A percentile compares a stretch with the other conserved stretches of the same genome.
These are phyloP conservation scores for Apodemus speciosus DNA, from an alignment of 2,113 vertebrate genomes.

Conservation along the genomic window DNA sequence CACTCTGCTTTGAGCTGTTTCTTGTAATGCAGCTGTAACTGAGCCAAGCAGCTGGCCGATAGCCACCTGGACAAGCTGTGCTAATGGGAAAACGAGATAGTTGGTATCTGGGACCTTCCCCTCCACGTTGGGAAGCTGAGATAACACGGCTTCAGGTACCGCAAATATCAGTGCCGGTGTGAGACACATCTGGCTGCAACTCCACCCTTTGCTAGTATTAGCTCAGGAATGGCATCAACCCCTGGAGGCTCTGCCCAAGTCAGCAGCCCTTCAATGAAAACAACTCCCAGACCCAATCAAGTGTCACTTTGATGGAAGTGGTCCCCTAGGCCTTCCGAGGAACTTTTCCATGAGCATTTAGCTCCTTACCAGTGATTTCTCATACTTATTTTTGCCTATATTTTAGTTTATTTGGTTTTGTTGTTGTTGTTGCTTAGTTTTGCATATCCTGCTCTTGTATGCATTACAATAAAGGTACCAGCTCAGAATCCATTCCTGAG, in stretches of 20 bases:
- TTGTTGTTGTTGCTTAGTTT: background rate
- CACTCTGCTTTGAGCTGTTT: background rate
- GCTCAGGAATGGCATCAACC: background rate
- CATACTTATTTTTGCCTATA: background rate
- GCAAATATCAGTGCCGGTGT: background rate
- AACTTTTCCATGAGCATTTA: background rate
- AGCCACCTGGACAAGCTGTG: slow-evolving; percentile 16
- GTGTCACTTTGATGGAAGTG: background rate
- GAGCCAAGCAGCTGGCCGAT: background rate
- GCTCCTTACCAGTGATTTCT: background rate
- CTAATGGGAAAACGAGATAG: slow-evolving; percentile 17
- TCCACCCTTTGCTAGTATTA: background rate
- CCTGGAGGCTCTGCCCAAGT: background rate
- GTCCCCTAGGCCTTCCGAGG: background rate
- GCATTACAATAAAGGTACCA: background rate
- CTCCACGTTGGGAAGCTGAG: slow-evolving; percentile 14
- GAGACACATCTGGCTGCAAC: background rate
- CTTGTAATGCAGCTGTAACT: background rate
- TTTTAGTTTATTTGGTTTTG: background rate
- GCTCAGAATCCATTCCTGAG: background rate
- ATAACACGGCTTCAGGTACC: background rate
- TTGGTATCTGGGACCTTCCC: background rate
- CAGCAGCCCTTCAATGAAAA: background rate
- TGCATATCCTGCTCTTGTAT: background rate
- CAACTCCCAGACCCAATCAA: background rate